Evolutionary conservation across 2,113 vertebrate species (phyloP), one percentile per base, ranked within the genome.

Genomic region (Garra rufa): DNA sequence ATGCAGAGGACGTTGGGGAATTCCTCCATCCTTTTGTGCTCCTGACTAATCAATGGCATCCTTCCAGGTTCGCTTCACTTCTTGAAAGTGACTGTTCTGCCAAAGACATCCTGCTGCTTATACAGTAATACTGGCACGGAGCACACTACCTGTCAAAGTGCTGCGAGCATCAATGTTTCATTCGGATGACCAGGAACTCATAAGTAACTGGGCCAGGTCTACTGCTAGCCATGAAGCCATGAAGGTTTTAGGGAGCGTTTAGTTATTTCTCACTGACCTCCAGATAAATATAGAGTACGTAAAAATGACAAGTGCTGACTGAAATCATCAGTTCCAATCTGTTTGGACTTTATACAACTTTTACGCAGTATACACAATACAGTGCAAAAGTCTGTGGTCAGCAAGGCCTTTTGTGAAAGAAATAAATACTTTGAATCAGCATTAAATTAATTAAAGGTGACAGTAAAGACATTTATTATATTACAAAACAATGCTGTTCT

Each of bases 31-130:
- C 78, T 57, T 52, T 65, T 67, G 44, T 70, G 24, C 63, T 55
- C 75, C 61, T 30, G 46, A 67, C 44, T 63, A 82, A 70, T 82
- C 80, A 55, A 70, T 82, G 80, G 44, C 46, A 41, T 55, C 46
- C 65, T 52, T 81, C 79, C 63, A 55, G 80, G 11, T 48, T 44
- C 6, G 9, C 77, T 46, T 80, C 77, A 19, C 26, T 65, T 63
- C 61, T 48, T 44, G 38, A 73, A 73, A 73, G 41, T 44, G 24
- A 50, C 28, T 71, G 41, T 85, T 81, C 52, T 41, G 34, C 46
- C 44, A 0, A 17, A 75, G 77, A 48, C 59, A 48, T 67, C 43
- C 43, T 34, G 59, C 43, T 63, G 28, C 44, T 80, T 26, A 28
- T 48, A 67, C 46, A 48, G 73, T 28, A 75, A 67, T 80, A 80